Conservation (phyloP, 2,797 vertebrate genomes). For the Sebastes taczanowskii region DNA sequence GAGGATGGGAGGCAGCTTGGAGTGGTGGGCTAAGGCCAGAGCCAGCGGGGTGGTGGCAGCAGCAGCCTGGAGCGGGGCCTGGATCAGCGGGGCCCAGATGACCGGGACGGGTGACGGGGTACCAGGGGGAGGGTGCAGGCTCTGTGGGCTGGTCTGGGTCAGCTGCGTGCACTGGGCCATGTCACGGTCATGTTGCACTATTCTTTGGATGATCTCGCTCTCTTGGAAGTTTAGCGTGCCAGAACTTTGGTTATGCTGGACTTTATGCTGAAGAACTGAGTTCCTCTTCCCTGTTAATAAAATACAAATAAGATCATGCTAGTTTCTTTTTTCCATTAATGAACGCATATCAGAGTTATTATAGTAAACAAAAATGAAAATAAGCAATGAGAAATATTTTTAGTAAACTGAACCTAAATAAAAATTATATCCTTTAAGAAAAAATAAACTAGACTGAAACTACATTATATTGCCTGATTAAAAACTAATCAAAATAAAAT, state of each 20-base stretch:
- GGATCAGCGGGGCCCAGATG: conserved; percentile 96
- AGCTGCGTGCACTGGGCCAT: conserved; percentile 95
- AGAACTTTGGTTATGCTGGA: conserved; percentile 96
- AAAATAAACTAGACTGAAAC: no score
- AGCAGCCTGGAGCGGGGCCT: conserved; percentile 94
- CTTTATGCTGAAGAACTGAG: conserved; percentile 95
- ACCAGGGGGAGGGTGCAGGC: conserved; percentile 63
- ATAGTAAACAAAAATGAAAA: no score
- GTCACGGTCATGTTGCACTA: conserved; percentile 97
- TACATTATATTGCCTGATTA: no score
- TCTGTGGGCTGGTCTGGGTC: conserved; percentile 83
- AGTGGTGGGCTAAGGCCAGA: conserved; percentile 93
- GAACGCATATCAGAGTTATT: background rate
- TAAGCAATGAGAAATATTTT: no score
- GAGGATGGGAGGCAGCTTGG: conserved; percentile 89
- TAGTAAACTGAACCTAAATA: no score
- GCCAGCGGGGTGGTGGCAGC: conserved; percentile 95
- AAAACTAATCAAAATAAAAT: no score
- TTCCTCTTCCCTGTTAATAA: conserved; percentile 90
- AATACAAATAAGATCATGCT: background rate
- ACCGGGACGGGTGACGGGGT: conserved; percentile 87
- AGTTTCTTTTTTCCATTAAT: background rate
- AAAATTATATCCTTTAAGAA: no score
- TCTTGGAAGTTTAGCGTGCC: conserved; percentile 96
- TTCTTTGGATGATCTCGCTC: conserved; percentile 99